A percentile compares a stretch with the other conserved stretches of the same genome.
phyloP scores from a whole-genome alignment of 1,140 invertebrate genomes.

The Drosophila dunni region DNA sequence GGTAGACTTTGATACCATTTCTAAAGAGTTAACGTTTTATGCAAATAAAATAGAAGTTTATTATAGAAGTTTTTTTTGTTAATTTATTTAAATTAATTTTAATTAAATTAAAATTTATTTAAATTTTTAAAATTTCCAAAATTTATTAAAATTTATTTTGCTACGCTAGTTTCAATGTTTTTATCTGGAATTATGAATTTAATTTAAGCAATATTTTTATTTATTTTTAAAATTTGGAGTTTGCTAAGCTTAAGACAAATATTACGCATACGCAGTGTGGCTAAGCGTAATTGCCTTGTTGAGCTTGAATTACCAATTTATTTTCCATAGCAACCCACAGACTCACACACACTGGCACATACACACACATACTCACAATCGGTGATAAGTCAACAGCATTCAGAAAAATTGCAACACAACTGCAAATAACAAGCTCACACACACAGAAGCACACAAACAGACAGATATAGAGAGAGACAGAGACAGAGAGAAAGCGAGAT shows the following conservation, averaged over 20 bases:
- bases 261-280: slow-evolving; percentile 48
- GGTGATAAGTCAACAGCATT: slow-evolving; percentile 41
- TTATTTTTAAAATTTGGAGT: background rate
- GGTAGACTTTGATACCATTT: too few species aligned
- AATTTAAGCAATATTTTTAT: background rate
- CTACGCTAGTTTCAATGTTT: too few species aligned
- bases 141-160: too few species aligned
- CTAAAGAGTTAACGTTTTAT: too few species aligned
- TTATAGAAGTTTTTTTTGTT: too few species aligned
- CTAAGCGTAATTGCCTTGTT: slow-evolving; percentile 51
- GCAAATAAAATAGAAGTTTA: too few species aligned
- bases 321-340: slow-evolving; percentile 32
- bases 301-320: slow-evolving; percentile 60
- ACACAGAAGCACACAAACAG: slow-evolving; percentile 8
- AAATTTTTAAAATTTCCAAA: too few species aligned
- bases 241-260: background rate
- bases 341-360: too few species aligned
- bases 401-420: slow-evolving; percentile 35
- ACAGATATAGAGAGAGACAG: slow-evolving; percentile 1
- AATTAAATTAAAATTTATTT: too few species aligned
- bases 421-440: slow-evolving; percentile 1
- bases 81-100: too few species aligned
- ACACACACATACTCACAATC: background rate
- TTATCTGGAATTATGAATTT: background rate
- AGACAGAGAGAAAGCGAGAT: background rate